These are phyloP conservation scores for Rallus limicola DNA, from an alignment of 2,113 vertebrate species.

Conservation along the genomic window DNA sequence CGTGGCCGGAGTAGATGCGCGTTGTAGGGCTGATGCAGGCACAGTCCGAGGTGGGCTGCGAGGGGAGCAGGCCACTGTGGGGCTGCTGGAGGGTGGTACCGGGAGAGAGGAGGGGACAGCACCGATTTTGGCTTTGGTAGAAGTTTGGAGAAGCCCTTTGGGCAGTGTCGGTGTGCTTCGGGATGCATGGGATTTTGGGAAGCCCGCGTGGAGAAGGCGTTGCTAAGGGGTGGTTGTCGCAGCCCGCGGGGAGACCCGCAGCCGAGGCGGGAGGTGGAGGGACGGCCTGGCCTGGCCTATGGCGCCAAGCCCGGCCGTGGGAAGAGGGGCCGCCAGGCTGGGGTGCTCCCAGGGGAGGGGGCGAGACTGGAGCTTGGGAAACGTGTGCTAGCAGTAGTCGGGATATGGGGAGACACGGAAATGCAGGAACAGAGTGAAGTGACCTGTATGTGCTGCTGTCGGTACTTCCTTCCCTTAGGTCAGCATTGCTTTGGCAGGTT, in stretches of 20 bases:
- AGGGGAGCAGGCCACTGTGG: too few relatives aligned
- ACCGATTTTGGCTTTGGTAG: not conserved
- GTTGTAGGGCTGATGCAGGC: not conserved
- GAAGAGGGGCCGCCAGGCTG: too few relatives aligned
- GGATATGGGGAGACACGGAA: not conserved
- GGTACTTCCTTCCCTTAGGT: not conserved
- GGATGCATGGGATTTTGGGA: not conserved
- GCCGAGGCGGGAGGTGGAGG: not conserved
- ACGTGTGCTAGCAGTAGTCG: not conserved
- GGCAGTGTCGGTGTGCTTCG: not conserved
- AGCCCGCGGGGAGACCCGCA: not conserved
- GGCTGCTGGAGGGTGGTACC: not conserved
- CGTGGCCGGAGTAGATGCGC: not conserved
- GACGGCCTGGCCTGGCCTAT: not conserved
- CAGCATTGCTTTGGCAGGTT: not conserved
- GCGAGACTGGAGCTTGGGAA: not conserved
- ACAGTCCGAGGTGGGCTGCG: not conserved
- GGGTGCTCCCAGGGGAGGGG: not conserved
- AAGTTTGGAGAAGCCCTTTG: not conserved
- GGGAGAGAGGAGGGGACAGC: not conserved
- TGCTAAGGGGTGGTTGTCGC: rapidly evolving
- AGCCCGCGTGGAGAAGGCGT: too few relatives aligned
- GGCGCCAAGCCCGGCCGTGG: rapidly evolving
- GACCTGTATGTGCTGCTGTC: not conserved
- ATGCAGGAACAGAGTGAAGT: not conserved